These are phyloP conservation scores for Pseudoips prasinana DNA, from an alignment of 2,888 invertebrate species.

Conservation along the genomic window DNA sequence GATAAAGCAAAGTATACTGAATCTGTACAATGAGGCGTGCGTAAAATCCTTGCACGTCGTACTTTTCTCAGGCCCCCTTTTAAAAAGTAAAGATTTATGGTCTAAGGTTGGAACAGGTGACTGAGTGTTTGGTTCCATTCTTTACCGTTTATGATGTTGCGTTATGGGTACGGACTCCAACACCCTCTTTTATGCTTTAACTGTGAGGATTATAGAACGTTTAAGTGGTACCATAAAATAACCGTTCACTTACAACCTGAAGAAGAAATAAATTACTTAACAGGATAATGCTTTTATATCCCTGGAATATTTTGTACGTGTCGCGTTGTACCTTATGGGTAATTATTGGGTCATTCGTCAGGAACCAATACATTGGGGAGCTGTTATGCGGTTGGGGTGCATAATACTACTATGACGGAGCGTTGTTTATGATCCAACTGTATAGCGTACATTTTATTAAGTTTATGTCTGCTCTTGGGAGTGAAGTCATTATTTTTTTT, in stretches of 20 bases:
- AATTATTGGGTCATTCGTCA: slow-evolving; percentile 80
- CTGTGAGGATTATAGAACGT: slow-evolving; percentile 73
- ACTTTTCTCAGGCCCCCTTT: slow-evolving; percentile 38
- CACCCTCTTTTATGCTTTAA: slow-evolving; percentile 72
- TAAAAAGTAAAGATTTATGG: slow-evolving; percentile 61
- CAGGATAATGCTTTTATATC: slow-evolving; percentile 79
- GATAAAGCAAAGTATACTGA: slow-evolving; percentile 29
- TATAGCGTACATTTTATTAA: slow-evolving; percentile 65
- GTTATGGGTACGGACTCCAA: slow-evolving; percentile 65
- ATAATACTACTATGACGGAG: slow-evolving; percentile 63
- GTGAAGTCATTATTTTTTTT: slow-evolving; percentile 31
- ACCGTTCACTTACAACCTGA: slow-evolving; percentile 70
- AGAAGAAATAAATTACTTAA: slow-evolving; percentile 80
- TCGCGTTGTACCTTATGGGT: slow-evolving; percentile 75
- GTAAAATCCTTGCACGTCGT: slow-evolving; percentile 33
- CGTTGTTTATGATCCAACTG: slow-evolving; percentile 67
- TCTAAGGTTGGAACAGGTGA: slow-evolving; percentile 60
- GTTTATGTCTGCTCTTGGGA: slow-evolving; percentile 43
- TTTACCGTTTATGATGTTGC: slow-evolving; percentile 64
- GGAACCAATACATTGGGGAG: slow-evolving; percentile 70
- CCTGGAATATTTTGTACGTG: slow-evolving; percentile 76
- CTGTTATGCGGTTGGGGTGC: slow-evolving; percentile 76
- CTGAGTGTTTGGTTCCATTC: slow-evolving; percentile 56
- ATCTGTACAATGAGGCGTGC: slow-evolving; percentile 36
- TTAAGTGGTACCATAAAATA: slow-evolving; percentile 77